Base-by-base conservation (phyloP, 2,113 vertebrate genomes). In the Scolopax mira region DNA sequence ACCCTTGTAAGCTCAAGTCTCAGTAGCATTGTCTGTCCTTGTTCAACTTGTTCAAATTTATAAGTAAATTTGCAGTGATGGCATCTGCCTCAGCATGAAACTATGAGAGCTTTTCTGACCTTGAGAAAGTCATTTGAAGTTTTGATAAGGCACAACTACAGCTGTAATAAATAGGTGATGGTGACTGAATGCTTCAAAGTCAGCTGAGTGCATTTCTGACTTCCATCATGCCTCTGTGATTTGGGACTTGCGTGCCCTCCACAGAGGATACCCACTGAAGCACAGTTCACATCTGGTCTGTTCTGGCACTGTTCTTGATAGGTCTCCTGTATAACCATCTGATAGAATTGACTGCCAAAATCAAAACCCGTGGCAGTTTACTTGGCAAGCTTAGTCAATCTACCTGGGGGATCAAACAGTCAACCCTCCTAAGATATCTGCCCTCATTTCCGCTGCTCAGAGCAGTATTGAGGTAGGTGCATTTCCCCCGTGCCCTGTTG, bases 281-380 rank as follows among this genome's bases (percentile, higher is more conserved):
- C 62, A 66, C 54, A 70, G 62, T 85, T 86, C 92, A 90, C 95
- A 96, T 96, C 92, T 96, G 95, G 67, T 93, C 64, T 85, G 62
- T 93, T 94, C 88, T 96, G 94, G 96, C 92, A 85, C 90, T 93
- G 62, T 77, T 93, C 89, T 96, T 95, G 89, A 57, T 92, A 80
- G 58, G 39, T 90, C 79, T 88, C 62, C 67, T 70, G 42, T 66
- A 83, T n/a, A 73, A 88, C 88, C 79, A 88, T 94, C 88, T 97
- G 92, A 94, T 77, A 64, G 51, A 85, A 77, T 7, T 79, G 55
- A 73, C 94, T 97, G 96, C 96, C 94, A 96, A 96, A 93, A 94
- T 88, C 67, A 88, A 85, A 71, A 90, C 95, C 82, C 95, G 14
- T 37, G 51, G 66, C 54, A 94, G 79, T 90, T 96, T 74, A 70